These are phyloP conservation scores for Onthophagus taurus DNA, from an alignment of 1,140 invertebrate genomes.

Conservation along the genomic window DNA sequence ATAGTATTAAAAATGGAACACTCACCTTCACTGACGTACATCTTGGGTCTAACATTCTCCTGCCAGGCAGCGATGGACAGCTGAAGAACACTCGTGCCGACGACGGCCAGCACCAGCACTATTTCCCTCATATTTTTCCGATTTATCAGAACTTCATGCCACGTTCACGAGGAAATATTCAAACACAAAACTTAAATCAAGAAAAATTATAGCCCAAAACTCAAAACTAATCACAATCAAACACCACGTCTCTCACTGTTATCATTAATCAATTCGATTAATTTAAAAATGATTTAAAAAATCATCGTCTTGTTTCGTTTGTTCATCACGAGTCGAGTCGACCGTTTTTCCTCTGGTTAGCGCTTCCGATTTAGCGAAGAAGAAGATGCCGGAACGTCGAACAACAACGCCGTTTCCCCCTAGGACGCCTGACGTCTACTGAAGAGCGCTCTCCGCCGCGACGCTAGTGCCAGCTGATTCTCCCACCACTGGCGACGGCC, in stretches of 20 bases:
- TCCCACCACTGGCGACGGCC: conserved; percentile 22
- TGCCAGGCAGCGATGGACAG: conserved; percentile 53
- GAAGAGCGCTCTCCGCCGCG: conserved; percentile 30
- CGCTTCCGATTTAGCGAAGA: no score
- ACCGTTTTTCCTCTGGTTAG: no score
- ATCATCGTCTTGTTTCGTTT: no score
- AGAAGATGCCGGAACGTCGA: no score
- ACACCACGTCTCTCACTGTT: conserved; percentile 6
- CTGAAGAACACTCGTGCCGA: conserved; percentile 19
- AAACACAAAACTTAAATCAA: no score
- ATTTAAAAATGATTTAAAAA: no score
- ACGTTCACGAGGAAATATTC: conserved; percentile 13
- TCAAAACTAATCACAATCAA: conserved; percentile 26
- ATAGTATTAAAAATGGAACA: conserved; percentile 29
- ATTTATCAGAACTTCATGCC: no score
- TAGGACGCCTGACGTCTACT: conserved; percentile 35
- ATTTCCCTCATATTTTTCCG: no score
- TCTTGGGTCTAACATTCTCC: conserved; percentile 78
- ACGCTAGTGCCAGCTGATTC: conserved; percentile 36
- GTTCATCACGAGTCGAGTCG: no score
- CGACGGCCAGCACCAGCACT: conserved; percentile 10
- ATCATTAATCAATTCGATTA: no score
- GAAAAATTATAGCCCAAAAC: no score
- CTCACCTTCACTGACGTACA: conserved; percentile 80
- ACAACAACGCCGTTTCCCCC: not conserved